phyloP scores from a whole-genome alignment of 2,888 invertebrate species.

The Siphlonurus alternatus region DNA sequence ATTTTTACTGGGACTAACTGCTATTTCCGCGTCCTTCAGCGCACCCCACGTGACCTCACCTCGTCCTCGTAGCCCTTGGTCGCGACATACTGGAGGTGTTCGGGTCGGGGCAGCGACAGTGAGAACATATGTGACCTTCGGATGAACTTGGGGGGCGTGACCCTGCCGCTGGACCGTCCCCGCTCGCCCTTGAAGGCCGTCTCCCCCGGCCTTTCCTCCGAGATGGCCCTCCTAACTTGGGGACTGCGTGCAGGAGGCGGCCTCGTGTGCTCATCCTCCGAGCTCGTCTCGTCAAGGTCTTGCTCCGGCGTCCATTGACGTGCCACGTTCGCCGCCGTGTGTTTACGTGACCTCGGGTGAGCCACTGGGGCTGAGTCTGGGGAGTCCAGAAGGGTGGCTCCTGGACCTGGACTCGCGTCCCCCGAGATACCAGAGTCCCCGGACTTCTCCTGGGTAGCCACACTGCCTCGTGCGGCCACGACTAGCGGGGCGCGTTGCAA shows the following conservation, averaged over 20 bases:
- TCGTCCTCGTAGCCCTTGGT: background rate
- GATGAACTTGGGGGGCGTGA: background rate
- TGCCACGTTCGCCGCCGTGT: conserved; percentile 15
- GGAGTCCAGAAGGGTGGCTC: conserved; percentile 9
- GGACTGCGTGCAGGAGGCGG: conserved; percentile 28
- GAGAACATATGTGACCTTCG: conserved; percentile 29
- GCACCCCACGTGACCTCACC: too few species aligned
- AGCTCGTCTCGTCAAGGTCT: conserved; percentile 45
- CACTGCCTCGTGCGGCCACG: conserved; percentile 1
- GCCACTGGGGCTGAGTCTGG: conserved; percentile 17
- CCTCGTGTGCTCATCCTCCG: conserved; percentile 25
- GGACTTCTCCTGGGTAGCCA: conserved; percentile 44
- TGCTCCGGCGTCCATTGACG: conserved; percentile 69
- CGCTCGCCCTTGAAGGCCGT: background rate
- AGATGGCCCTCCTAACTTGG: conserved; percentile 20
- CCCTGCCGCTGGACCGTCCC: background rate
- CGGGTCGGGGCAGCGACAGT: conserved; percentile 45
- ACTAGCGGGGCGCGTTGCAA: conserved; percentile 16
- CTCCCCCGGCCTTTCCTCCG: conserved; percentile 19
- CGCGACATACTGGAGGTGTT: background rate
- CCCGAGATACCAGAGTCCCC: conserved; percentile 75
- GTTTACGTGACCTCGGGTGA: conserved; percentile 18
- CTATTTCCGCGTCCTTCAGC: too few species aligned
- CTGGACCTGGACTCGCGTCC: conserved; percentile 40
- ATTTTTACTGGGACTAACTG: too few species aligned